These are phyloP conservation scores for Pipistrellus nathusii DNA, from an alignment of 2,797 vertebrate species.

Conservation along the genomic window DNA sequence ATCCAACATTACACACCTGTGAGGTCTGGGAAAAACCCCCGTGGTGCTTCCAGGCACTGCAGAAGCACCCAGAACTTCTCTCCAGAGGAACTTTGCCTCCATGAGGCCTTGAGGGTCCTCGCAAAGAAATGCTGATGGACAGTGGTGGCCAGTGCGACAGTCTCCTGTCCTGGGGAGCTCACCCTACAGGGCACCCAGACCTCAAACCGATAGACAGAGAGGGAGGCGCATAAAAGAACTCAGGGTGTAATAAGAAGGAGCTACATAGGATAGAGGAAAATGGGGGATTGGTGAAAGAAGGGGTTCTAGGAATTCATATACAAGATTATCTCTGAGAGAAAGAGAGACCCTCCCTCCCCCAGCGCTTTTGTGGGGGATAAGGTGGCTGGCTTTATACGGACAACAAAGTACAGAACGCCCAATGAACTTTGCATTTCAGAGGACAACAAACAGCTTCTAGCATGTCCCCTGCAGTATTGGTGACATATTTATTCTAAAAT, in stretches of 20 bases:
- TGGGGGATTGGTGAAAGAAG: neutral
- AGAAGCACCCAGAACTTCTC: slow-evolving; percentile 6
- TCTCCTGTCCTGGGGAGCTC: neutral
- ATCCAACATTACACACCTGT: neutral
- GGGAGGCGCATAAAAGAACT: neutral
- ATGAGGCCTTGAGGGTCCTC: neutral
- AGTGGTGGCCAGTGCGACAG: too few species aligned
- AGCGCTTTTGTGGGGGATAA: neutral
- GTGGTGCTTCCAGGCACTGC: neutral
- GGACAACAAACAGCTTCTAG: neutral
- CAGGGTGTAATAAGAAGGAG: neutral
- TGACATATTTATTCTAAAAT: neutral
- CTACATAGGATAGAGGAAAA: neutral
- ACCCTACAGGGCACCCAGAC: neutral
- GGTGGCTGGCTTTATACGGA: too few species aligned
- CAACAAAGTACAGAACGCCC: neutral
- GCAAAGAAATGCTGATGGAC: neutral
- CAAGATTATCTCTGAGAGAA: neutral
- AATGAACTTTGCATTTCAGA: neutral
- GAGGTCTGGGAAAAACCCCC: neutral
- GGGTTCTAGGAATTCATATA: neutral
- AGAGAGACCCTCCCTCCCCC: neutral
- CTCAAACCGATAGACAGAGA: neutral
- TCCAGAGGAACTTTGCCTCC: neutral
- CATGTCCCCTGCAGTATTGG: neutral